Percentiles rank a stretch among this genome's conserved stretches.
phyloP scores from a whole-genome alignment of 2,797 vertebrate species.

The Antennarius maculatus region DNA sequence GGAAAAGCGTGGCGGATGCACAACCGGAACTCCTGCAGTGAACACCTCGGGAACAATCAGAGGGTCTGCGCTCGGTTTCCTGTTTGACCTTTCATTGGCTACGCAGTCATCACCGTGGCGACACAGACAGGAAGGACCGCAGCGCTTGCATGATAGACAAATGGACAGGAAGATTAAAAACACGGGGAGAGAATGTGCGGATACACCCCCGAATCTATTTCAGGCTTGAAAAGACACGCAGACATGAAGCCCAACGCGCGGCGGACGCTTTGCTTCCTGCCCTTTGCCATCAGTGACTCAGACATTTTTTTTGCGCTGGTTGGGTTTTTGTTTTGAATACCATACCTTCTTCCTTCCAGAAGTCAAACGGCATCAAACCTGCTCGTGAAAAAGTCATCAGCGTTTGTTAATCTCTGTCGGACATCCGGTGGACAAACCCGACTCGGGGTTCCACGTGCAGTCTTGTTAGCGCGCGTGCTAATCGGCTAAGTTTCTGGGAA shows the following conservation, averaged over 20 bases:
- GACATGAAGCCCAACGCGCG: constrained; percentile 25
- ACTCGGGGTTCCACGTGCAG: no score
- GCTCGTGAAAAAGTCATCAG: constrained; percentile 22
- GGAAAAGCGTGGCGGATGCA: constrained; percentile 54
- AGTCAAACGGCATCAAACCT: constrained; percentile 40
- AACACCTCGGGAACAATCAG: constrained; percentile 77
- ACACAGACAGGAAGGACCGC: constrained; percentile 70
- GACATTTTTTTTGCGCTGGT: constrained; percentile 53
- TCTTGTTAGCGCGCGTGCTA: no score
- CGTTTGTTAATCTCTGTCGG: not conserved
- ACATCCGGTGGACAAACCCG: no score
- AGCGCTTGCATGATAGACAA: constrained; percentile 68
- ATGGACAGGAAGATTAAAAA: constrained; percentile 78
- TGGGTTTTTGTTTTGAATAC: constrained; percentile 63
- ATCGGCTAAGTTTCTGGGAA: no score
- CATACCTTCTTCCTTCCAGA: constrained; percentile 54
- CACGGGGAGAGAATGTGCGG: constrained; percentile 71
- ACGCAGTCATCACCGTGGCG: constrained; percentile 53
- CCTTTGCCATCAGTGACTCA: constrained; percentile 59
- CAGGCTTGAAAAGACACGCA: constrained; percentile 57
- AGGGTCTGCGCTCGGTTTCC: constrained; percentile 69
- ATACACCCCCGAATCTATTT: constrained; percentile 76
- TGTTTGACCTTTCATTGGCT: constrained; percentile 78
- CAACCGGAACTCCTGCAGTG: constrained; percentile 55
- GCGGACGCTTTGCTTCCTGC: constrained; percentile 70